Evolutionary conservation across 2,888 invertebrate genomes (phyloP), one percentile per base, ranked within the genome.

Genomic region (Opisthograptis luteolata): DNA sequence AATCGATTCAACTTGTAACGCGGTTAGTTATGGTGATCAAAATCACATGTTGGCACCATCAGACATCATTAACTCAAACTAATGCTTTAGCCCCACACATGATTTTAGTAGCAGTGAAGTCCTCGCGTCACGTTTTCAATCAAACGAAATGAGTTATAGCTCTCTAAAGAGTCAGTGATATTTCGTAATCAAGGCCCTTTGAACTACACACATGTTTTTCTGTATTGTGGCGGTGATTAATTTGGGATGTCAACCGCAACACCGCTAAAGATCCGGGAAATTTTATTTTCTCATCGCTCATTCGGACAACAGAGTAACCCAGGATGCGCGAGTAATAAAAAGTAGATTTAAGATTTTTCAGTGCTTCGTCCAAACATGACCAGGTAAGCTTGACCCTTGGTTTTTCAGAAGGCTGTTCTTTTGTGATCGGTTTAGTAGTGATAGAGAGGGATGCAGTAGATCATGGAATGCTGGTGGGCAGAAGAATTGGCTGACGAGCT

Each of bases 1-100:
- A 73, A 81, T 79, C 81, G 79, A 80, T 78, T 71, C 65, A 57
- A 70, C 70, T 78, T 73, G 81, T 87, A 83, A 86, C 81, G 87
- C 73, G 87, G 87, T 89, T 88, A 83, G 88, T 74, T 83, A 86
- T 82, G 88, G 87, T 79, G 81, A 87, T 88, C 87, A 84, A 74
- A 84, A 84, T 88, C 88, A 87, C 80, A 87, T 88, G 87, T 84
- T 77, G 75, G 70, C 76, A 79, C 73, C 67, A 73, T 73, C 66
- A 61, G 58, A 63, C 58, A 58, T 71, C 69, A 71, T 76, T 73
- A 68, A 59, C 57, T 68, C 63, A 60, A 68, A 63, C 64, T 63
- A 58, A 57, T 61, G 60, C 60, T 46, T 58, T 22, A 43, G 14
- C 34, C 37, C 20, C 35, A 28, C 28, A 24, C 9, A 14, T 37